Evolutionary conservation across 2,888 invertebrate species (phyloP).

Genomic region (Parnassius apollo): DNA sequence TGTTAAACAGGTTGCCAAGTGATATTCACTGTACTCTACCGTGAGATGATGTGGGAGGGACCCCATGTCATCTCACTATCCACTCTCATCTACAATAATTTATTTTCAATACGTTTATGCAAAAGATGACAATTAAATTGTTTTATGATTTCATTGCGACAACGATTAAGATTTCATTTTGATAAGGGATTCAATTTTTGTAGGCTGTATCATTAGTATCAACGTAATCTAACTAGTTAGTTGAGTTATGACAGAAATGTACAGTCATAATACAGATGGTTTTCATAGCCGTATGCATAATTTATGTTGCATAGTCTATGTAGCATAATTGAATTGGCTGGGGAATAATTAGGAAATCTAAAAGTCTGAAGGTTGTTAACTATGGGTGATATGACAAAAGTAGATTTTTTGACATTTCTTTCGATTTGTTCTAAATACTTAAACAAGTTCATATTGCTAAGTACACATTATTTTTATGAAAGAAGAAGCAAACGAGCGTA

Average conservation of each 20-base stretch:
- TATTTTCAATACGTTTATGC: conserved; percentile 67
- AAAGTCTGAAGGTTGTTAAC: too few species aligned
- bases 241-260: conserved; percentile 47
- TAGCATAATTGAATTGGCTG: too few species aligned
- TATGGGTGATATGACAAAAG: too few species aligned
- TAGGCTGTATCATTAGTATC: conserved; percentile 59
- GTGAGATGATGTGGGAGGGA: too few species aligned
- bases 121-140: conserved; percentile 73
- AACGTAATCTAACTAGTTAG: conserved; percentile 43
- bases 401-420: too few species aligned
- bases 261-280: conserved; percentile 33
- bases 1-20: conserved; percentile 74
- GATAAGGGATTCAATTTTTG: conserved; percentile 65
- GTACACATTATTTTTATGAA: too few species aligned
- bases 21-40: conserved; percentile 55
- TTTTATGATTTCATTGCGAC: conserved; percentile 66
- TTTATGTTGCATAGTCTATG: background rate
- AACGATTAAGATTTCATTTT: conserved; percentile 75
- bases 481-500: too few species aligned
- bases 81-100: conserved; percentile 60
- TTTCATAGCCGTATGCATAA: background rate
- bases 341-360: too few species aligned
- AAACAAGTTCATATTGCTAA: too few species aligned
- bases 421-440: too few species aligned
- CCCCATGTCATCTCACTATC: conserved; percentile 56